A percentile compares a stretch with the other conserved stretches of the same genome.
phyloP scores from a whole-genome alignment of 2,888 invertebrate species.

The Nymphalis c-album region DNA sequence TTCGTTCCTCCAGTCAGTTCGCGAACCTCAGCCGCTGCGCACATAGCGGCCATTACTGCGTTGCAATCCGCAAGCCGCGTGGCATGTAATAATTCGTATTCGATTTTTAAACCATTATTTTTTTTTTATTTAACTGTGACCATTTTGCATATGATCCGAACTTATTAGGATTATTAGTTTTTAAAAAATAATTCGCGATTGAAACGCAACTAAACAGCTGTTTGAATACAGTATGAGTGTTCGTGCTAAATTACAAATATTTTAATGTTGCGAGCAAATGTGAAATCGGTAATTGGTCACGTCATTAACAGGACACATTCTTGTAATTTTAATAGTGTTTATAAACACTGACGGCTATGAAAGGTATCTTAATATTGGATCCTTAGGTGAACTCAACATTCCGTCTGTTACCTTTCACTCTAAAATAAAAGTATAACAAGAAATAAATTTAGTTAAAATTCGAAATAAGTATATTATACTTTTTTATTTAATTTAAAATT shows the following conservation, averaged over 20 bases:
- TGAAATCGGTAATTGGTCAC: constrained; percentile 20
- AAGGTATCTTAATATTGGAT: not conserved
- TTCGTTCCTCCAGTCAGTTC: constrained; percentile 34
- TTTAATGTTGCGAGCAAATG: constrained; percentile 22
- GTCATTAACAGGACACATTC: constrained; percentile 20
- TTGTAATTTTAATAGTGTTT: constrained; percentile 14
- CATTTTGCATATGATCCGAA: not conserved
- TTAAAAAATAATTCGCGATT: not conserved
- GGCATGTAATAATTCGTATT: constrained; percentile 19
- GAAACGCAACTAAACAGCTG: constrained; percentile 37
- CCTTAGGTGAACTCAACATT: not conserved
- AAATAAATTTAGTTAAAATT: no score
- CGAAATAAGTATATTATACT: no score
- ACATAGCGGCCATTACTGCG: constrained; percentile 23
- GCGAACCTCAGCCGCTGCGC: constrained; percentile 38
- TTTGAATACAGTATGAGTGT: constrained; percentile 28
- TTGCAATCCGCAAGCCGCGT: constrained; percentile 29
- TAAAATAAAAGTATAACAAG: no score
- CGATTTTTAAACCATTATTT: constrained; percentile 1
- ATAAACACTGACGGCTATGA: constrained; percentile 13
- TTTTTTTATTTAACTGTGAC: not conserved
- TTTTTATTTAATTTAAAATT: no score
- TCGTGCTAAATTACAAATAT: constrained; percentile 19
- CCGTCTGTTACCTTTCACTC: no score
- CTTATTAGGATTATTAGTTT: not conserved